These are phyloP conservation scores for Echinometra lucunter DNA, from an alignment of 53 echinoderm and acorn worm genomes.

Conservation along the genomic window DNA sequence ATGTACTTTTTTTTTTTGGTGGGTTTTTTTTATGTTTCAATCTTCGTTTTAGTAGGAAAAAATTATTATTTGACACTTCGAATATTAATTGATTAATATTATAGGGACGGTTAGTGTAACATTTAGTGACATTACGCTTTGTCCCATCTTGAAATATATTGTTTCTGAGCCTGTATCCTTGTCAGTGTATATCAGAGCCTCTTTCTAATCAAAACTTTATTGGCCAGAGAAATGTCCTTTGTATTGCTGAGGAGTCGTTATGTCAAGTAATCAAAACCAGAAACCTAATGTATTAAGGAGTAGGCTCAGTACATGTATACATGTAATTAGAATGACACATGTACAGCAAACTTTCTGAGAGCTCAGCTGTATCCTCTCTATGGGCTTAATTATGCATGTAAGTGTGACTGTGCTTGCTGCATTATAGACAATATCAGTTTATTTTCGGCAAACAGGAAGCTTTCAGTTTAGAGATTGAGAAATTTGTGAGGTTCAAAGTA, in stretches of 20 bases:
- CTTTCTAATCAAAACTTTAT: not conserved
- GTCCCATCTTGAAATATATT: too few relatives aligned
- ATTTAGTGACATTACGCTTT: too few relatives aligned
- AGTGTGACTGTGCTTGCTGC: not conserved
- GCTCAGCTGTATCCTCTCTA: not conserved
- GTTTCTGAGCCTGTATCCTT: too few relatives aligned
- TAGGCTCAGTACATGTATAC: not conserved
- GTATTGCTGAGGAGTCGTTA: not conserved
- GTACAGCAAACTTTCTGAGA: not conserved
- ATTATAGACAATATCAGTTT: not conserved
- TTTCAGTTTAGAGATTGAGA: constrained; percentile 57
- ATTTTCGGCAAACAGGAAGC: constrained; percentile 27
- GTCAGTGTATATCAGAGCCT: too few relatives aligned
- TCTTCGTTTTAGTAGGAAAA: too few relatives aligned
- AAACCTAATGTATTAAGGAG: not conserved
- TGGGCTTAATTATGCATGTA: not conserved
- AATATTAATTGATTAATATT: too few relatives aligned
- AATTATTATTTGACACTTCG: too few relatives aligned
- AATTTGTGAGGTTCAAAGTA: not conserved
- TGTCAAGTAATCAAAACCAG: not conserved
- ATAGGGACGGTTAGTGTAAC: too few relatives aligned
- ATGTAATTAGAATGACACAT: not conserved
- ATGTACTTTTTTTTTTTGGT: too few relatives aligned
- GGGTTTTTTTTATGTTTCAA: too few relatives aligned
- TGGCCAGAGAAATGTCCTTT: not conserved